phyloP scores from a whole-genome alignment of 2,888 invertebrate species.

The Microdon myrmicae region DNA sequence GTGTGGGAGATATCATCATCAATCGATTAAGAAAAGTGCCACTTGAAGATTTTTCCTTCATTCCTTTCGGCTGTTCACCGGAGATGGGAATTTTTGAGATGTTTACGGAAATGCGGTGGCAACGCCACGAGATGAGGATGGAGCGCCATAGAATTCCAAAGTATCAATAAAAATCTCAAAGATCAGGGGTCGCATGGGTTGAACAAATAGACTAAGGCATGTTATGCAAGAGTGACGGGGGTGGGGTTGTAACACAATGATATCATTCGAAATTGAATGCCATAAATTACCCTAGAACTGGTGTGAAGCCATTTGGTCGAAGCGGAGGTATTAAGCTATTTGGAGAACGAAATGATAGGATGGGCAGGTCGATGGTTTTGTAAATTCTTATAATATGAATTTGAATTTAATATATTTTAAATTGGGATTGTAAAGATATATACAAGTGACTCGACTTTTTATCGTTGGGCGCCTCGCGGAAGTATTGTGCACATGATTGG shows the following conservation, averaged over 20 bases:
- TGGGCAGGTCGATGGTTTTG: conserved; percentile 15
- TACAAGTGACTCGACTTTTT: no score
- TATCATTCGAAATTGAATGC: conserved; percentile 50
- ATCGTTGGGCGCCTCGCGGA: no score
- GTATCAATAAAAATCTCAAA: conserved; percentile 46
- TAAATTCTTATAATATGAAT: conserved; percentile 14
- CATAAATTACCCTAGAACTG: conserved; percentile 36
- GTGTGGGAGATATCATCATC: conserved; percentile 49
- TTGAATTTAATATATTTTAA: no score
- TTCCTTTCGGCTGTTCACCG: not conserved
- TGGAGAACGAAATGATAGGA: conserved; percentile 9
- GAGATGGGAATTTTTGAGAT: conserved; percentile 27
- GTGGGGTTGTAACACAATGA: conserved; percentile 38
- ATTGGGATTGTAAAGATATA: no score
- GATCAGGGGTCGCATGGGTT: conserved; percentile 49
- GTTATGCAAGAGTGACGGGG: conserved; percentile 4
- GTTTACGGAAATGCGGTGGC: conserved; percentile 45
- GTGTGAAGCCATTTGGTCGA: conserved; percentile 25
- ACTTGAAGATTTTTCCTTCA: conserved; percentile 25
- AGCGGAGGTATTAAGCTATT: conserved; percentile 43
- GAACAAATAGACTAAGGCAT: conserved; percentile 41
- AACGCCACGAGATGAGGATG: conserved; percentile 6
- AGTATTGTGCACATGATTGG: no score
- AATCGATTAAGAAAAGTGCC: conserved; percentile 51
- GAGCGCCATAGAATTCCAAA: conserved; percentile 18